These are phyloP conservation scores for Melanostigma gelatinosum DNA, from an alignment of 2,113 vertebrate species.

Conservation along the genomic window DNA sequence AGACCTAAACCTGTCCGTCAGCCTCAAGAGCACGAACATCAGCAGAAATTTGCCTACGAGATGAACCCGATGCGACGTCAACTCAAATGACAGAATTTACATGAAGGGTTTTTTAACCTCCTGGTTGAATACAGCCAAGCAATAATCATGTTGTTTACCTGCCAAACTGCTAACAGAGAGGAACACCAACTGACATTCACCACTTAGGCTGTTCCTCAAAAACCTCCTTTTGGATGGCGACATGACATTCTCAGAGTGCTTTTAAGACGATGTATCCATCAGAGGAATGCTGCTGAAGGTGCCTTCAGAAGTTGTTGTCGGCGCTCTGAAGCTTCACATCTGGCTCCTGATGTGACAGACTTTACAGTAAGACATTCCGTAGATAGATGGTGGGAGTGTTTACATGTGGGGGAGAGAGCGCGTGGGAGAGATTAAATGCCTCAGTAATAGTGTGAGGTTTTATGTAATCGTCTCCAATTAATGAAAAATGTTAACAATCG, in stretches of 20 bases:
- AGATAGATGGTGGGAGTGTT: conserved; percentile 51
- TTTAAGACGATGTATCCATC: neutral
- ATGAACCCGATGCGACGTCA: neutral
- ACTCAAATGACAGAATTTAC: conserved; percentile 28
- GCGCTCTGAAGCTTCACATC: conserved; percentile 62
- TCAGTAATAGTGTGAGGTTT: conserved; percentile 2
- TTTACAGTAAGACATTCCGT: conserved; percentile 57
- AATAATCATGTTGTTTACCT: neutral
- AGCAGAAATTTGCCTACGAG: conserved; percentile 48
- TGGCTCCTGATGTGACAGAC: conserved; percentile 54
- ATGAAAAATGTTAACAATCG: neutral
- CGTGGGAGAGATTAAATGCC: conserved; percentile 31
- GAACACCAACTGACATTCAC: neutral
- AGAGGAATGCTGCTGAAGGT: conserved; percentile 21
- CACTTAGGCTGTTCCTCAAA: neutral
- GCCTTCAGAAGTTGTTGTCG: conserved; percentile 20
- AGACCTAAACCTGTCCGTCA: neutral
- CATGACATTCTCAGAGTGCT: neutral
- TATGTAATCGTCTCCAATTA: neutral
- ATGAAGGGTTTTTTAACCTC: conserved; percentile 14
- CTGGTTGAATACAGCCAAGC: neutral
- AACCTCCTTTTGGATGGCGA: neutral
- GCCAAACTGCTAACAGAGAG: neutral
- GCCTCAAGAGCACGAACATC: neutral
- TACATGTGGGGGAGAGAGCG: neutral